Percentiles rank a stretch among this genome's conserved stretches.
These are phyloP conservation scores for Calephelis nemesis DNA, from an alignment of 1,140 invertebrate species.

Conservation along the genomic window DNA sequence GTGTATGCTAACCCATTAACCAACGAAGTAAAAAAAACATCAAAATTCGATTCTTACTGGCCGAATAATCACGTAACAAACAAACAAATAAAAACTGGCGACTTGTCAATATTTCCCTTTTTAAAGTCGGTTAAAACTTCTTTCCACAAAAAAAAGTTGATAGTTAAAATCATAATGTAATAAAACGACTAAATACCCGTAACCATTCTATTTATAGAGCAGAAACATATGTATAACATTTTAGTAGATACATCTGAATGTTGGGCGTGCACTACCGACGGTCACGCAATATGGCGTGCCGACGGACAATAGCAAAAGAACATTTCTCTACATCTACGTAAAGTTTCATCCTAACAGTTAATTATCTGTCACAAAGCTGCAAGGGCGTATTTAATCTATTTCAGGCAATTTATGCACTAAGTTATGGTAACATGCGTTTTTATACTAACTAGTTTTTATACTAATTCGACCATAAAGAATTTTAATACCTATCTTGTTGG, in stretches of 20 bases:
- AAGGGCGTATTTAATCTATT: constrained; percentile 33
- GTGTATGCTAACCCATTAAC: too few relatives aligned
- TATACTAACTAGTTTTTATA: not conserved
- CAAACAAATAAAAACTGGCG: too few relatives aligned
- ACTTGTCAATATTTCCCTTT: too few relatives aligned
- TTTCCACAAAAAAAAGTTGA: not conserved
- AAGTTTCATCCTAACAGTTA: constrained; percentile 50
- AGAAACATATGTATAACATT: constrained; percentile 3
- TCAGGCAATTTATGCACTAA: not conserved
- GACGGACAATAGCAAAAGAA: constrained; percentile 47
- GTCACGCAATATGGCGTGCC: constrained; percentile 66
- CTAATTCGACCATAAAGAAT: too few relatives aligned
- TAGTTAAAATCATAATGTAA: not conserved
- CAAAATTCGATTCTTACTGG: too few relatives aligned
- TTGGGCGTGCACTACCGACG: constrained; percentile 36
- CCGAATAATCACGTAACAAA: too few relatives aligned
- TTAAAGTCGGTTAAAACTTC: too few relatives aligned
- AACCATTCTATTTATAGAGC: not conserved
- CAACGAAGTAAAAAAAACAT: too few relatives aligned
- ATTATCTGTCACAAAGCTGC: constrained; percentile 38
- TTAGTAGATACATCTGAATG: constrained; percentile 26
- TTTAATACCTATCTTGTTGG: too few relatives aligned
- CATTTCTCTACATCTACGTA: constrained; percentile 46
- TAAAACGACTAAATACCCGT: not conserved
- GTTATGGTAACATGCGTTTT: not conserved